Evolutionary conservation across 2,888 invertebrate species (phyloP), one percentile per base, ranked within the genome.

Genomic region (Standfussiana lucernea): DNA sequence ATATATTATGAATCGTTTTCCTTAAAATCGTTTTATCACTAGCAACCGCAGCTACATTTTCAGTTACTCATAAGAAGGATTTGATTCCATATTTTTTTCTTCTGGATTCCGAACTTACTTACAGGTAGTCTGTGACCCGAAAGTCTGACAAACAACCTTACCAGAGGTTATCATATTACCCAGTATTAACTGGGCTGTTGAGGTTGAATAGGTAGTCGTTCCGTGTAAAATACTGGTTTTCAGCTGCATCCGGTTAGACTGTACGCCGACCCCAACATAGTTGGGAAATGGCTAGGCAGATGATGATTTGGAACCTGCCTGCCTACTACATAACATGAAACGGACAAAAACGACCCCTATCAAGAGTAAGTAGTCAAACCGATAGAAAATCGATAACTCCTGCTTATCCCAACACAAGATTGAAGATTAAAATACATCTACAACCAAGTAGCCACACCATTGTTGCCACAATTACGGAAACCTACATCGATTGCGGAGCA

Each of bases 401-500:
- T 28, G 21, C 18, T 35, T 35, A 47, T 21, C 3, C 11, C 37
- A 75, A 35, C 0, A 0, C 24, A 18, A 62, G 50, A 67, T 37
- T 5, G 1, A 65, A 47, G 10, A 32, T 15, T n/a, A 21, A 18
- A 47, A 70, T 32, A 45, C 2, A 53, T 66, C 1, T 10, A 32
- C 15, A 69, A 53, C 5, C n/a, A 72, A 76, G 72, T 70, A 40
- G 13, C 18, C 7, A 68, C 40, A 61, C 24, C 1, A 65, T 61
- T 53, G 35, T 66, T 62, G 45, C n/a, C 15, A 64, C 89, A 92
- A 94, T 93, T 90, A 92, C 92, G 95, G 95, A 95, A 95, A 94
- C 89, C 89, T 90, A 89, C 75, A 77, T 76, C 76, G 88, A 85
- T 85, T 86, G 83, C 90, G 92, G 92, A 91, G 90, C 67, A 84